phyloP scores from a whole-genome alignment of 2,113 vertebrate genomes.

The Ameiurus melas region DNA sequence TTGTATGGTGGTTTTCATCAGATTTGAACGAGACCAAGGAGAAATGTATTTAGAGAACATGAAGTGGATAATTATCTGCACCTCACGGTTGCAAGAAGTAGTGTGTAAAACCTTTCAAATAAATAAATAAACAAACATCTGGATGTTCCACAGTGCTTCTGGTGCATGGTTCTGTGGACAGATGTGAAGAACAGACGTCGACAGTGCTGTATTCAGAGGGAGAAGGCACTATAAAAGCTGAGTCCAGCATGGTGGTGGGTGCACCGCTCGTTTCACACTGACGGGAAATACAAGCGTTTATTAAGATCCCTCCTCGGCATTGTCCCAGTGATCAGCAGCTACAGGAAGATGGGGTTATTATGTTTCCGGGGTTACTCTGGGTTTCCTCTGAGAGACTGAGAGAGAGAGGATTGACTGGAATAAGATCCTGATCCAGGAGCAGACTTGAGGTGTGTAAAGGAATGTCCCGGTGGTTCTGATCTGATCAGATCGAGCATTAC shows the following conservation, averaged over 20 bases:
- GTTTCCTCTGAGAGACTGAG: background rate
- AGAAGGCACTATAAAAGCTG: no score
- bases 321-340: background rate
- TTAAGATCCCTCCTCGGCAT: no score
- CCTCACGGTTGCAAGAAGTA: no score
- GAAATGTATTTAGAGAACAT: background rate
- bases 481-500: background rate
- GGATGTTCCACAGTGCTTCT: background rate
- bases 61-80: background rate
- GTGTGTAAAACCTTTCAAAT: background rate
- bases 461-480: background rate
- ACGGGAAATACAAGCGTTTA: background rate
- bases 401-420: background rate
- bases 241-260: background rate
- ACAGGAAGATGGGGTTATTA: background rate
- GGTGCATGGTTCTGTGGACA: background rate
- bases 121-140: background rate
- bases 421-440: background rate
- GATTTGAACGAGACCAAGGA: background rate
- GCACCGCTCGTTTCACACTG: background rate
- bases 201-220: background rate
- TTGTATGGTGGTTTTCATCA: background rate
- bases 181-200: background rate
- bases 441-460: background rate
- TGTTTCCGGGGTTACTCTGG: background rate